phyloP scores from a whole-genome alignment of 2,888 invertebrate species.

The Tipula unca region DNA sequence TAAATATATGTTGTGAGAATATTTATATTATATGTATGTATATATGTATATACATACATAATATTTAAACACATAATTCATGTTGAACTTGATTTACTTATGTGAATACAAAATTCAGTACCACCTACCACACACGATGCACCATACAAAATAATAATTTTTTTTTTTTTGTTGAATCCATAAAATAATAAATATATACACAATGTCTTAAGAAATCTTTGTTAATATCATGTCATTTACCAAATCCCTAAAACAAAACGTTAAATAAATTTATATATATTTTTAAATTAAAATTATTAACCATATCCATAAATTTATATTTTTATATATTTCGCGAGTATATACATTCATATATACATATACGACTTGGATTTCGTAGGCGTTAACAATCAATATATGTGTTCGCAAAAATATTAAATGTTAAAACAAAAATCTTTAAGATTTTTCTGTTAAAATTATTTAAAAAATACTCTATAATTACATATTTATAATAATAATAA shows the following conservation, averaged over 20 bases:
- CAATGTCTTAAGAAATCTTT: neutral
- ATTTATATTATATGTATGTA: neutral
- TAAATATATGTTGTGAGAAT: neutral
- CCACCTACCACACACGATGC: conserved; percentile 8
- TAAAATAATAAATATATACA: neutral
- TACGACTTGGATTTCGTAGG: neutral
- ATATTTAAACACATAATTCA: neutral
- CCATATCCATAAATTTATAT: conserved; percentile 8
- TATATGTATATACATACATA: neutral
- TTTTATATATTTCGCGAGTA: neutral
- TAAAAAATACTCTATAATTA: neutral
- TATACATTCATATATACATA: neutral
- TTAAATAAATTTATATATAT: conserved; percentile 14
- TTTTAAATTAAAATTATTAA: conserved; percentile 14
- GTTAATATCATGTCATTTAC: conserved; percentile 8
- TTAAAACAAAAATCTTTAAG: neutral
- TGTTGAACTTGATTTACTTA: neutral
- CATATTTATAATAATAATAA: neutral
- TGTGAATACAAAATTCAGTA: neutral
- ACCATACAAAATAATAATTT: neutral
- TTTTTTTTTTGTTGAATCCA: neutral
- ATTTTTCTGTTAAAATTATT: neutral
- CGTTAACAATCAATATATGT: conserved; percentile 3
- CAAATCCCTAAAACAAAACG: conserved; percentile 8
- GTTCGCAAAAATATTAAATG: neutral